A percentile compares a stretch with the other conserved stretches of the same genome.
Evolutionary conservation across 2,797 vertebrate genomes (phyloP).

Genomic region (Furcifer pardalis): DNA sequence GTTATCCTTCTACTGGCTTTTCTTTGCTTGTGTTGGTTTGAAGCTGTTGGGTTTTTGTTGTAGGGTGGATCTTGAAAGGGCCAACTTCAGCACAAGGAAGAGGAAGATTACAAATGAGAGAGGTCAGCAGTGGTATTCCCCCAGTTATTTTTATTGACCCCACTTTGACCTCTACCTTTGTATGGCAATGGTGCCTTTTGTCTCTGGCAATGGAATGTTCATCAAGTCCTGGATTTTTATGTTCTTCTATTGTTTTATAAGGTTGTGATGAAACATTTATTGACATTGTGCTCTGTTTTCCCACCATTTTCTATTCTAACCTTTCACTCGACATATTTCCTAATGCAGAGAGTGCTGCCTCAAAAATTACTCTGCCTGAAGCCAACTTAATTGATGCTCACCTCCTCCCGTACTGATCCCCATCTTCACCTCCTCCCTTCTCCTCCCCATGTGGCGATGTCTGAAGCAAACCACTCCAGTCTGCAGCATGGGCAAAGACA

Average conservation of each 20-base stretch:
- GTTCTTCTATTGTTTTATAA: background rate
- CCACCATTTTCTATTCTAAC: constrained; percentile 54
- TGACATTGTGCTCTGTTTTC: background rate
- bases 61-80: background rate
- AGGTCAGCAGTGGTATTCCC: background rate
- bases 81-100: background rate
- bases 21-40: too few species aligned
- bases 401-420: background rate
- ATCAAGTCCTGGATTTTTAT: background rate
- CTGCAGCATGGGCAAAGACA: background rate
- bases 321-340: constrained; percentile 54
- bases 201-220: background rate
- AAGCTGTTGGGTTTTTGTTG: background rate
- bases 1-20: too few species aligned
- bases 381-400: background rate
- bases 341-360: constrained; percentile 27
- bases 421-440: background rate
- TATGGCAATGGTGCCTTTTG: background rate
- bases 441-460: background rate
- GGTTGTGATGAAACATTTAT: background rate
- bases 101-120: background rate
- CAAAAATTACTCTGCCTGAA: background rate
- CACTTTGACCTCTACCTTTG: background rate
- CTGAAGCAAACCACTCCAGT: background rate
- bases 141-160: background rate